Evolutionary conservation across 2,113 vertebrate genomes (phyloP).

Genomic region (Ciconia stormi): DNA sequence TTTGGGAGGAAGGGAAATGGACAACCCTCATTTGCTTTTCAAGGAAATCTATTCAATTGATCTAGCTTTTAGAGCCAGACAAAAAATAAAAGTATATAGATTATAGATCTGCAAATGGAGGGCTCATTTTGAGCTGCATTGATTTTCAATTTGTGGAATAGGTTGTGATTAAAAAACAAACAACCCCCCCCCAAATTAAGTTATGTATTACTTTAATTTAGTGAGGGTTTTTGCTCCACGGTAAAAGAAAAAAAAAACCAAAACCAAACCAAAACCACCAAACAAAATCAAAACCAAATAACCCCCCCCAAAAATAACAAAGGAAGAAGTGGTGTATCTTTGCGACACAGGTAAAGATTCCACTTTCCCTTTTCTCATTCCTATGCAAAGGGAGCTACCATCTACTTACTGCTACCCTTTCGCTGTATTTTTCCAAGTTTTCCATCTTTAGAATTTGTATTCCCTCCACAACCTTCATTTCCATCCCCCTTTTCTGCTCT

Average conservation of each 20-base stretch:
- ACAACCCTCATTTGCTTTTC: background rate
- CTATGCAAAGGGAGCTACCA: background rate
- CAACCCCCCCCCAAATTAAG: background rate
- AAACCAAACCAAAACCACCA: too few species aligned
- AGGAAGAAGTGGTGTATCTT: background rate
- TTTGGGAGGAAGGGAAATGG: background rate
- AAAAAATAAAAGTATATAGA: background rate
- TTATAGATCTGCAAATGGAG: background rate
- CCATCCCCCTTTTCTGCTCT: background rate
- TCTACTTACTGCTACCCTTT: background rate
- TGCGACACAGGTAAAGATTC: background rate
- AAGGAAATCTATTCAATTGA: constrained; percentile 2
- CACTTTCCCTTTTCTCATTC: background rate
- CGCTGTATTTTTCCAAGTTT: background rate
- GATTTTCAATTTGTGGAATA: background rate
- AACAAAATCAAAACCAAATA: background rate
- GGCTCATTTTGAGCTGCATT: background rate
- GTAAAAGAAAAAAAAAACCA: background rate
- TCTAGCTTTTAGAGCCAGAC: background rate
- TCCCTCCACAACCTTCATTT: background rate
- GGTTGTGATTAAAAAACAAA: background rate
- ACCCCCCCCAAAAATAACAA: background rate
- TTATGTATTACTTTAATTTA: background rate
- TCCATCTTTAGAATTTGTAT: background rate
- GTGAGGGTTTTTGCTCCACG: background rate